Base-by-base conservation (phyloP, 2,888 invertebrate species). In the Andricus quercusramuli region DNA sequence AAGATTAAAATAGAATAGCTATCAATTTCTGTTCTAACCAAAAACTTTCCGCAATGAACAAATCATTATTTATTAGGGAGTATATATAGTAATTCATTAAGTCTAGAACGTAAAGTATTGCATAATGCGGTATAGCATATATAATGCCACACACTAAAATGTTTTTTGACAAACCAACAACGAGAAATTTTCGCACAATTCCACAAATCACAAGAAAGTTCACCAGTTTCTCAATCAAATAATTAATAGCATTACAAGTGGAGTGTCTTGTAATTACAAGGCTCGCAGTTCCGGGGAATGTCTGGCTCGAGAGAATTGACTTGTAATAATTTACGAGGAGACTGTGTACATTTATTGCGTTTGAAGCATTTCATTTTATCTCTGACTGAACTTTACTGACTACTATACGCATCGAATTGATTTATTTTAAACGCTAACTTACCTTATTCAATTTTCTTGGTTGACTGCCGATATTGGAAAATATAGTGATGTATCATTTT, bases 121-220 rank as follows among this genome's bases (percentile, higher is more conserved):
- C 64, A 64, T 64, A 64, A 64, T 64, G 29, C 5, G 22, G 29
- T 22, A 59, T 59, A 11, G 9, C 22, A 29, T n/a, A n/a, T n/a
- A n/a, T 29, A 25, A 64, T 29, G 29, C 15, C 25, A 64, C 29
- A 8, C 17, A 29, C 66, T 76, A 79, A 80, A 78, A 80, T 77
- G 22, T 22, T 47, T 41, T 79, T 82, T 80, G 47, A 76, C 56
- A 67, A 41, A 22, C 44, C 29, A 59, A 66, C 78, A 80, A 77
- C 78, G 29, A 56, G 37, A 51, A 62, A 51, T 83, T 81, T 79
- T 78, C 83, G 79, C 80, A 82, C 80, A 78, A 83, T 83, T 84
- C 79, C 83, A 83, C 84, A 84, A 82, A 82, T 83, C 83, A 82
- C 80, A 82, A 79, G 79, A 83, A 84, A 84, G 83, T 83, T 81